phyloP scores from a whole-genome alignment of 2,888 invertebrate species.

The Papilio demoleus region DNA sequence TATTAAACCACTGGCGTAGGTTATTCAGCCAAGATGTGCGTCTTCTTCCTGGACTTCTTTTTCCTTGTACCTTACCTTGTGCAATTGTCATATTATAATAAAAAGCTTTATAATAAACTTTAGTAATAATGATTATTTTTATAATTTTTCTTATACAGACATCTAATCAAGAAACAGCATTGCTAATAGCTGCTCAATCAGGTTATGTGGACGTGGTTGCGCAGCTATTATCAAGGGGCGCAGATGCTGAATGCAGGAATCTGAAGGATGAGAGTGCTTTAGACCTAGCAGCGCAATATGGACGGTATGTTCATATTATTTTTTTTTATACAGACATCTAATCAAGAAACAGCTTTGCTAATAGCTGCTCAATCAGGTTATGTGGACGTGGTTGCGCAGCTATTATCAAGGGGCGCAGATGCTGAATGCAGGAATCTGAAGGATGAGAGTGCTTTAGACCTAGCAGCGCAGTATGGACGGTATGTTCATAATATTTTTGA shows the following conservation, averaged over 20 bases:
- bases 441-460: conserved; percentile 96
- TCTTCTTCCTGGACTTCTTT: too few species aligned
- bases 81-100: too few species aligned
- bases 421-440: conserved; percentile 93
- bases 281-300: conserved; percentile 97
- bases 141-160: conserved; percentile 81
- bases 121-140: too few species aligned
- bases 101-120: too few species aligned
- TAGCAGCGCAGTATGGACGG: conserved; percentile 96
- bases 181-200: conserved; percentile 96
- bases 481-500: conserved; percentile 35
- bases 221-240: conserved; percentile 91
- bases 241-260: conserved; percentile 95
- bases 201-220: conserved; percentile 94
- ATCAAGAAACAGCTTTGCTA: conserved; percentile 96
- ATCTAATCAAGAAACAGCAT: conserved; percentile 94
- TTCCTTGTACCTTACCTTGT: too few species aligned
- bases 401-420: conserved; percentile 93
- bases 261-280: conserved; percentile 94
- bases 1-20: too few species aligned
- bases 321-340: conserved; percentile 85
- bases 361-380: conserved; percentile 97
- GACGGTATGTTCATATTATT: conserved; percentile 71
- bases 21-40: too few species aligned
- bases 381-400: conserved; percentile 91